Evolutionary conservation across 2,888 invertebrate genomes (phyloP), one percentile per base, ranked within the genome.

Genomic region (Noctua pronuba): DNA sequence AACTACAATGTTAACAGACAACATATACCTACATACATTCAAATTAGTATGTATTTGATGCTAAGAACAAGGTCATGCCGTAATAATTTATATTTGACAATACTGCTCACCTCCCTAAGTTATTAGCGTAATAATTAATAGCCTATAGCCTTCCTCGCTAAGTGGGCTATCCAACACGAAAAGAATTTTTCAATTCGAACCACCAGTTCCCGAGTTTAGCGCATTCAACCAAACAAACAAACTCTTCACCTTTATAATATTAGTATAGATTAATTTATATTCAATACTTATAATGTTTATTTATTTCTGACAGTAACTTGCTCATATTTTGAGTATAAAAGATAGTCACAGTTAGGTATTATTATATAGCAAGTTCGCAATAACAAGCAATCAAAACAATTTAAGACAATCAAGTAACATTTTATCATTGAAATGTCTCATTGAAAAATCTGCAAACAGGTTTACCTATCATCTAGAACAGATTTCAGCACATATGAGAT

Each of bases 301-400:
- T 13, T 60, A 60, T 18, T 18, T 60, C 8, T 18, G 18, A 52
- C 16, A 35, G 13, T 31, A n/a, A 76, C 6, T 46, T 73, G n/a
- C 21, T 74, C 10, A 35, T 58, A 65, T 73, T 35, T 80, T 38
- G 4, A 80, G 24, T 31, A n/a, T n/a, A 41, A 75, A 49, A 41
- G 18, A 62, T 58, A 58, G 66, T n/a, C 21, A 44, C 24, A 62
- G n/a, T 62, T 28, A 28, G 41, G 24, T 62, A 82, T 58, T 77
- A 35, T n/a, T n/a, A n/a, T n/a, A 67, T 49, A 58, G 18, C 62
- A 82, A 72, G 28, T 77, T 49, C 16, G 35, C 38, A 67, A 52
- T 71, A 58, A 55, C 8, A 4, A 77, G 24, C 52, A 75, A 66
- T 60, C 38, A 44, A 67, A 49, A 41, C 66, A 49, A 82, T 81